phyloP scores from a whole-genome alignment of 2,797 vertebrate species.

The Clarias pachynema region DNA sequence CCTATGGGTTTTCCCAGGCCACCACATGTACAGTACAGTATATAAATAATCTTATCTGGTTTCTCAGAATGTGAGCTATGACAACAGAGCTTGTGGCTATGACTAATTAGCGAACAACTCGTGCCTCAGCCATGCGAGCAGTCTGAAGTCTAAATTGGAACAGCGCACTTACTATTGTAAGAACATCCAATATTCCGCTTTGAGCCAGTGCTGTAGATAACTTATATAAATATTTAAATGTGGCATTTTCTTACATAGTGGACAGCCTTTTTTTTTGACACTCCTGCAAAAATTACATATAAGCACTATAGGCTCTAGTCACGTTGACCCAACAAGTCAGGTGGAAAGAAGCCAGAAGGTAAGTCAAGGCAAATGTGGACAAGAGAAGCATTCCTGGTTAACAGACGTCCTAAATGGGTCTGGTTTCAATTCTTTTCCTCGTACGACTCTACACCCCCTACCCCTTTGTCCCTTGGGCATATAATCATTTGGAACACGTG shows the following conservation, averaged over 20 bases:
- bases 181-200: not conserved
- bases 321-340: not conserved
- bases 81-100: constrained; percentile 45
- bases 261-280: no score
- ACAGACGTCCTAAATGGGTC: constrained; percentile 29
- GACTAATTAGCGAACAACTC: constrained; percentile 54
- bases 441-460: constrained; percentile 14
- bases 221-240: not conserved
- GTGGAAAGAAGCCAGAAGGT: not conserved
- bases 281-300: not conserved
- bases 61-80: not conserved
- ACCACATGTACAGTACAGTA: not conserved
- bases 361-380: constrained; percentile 48
- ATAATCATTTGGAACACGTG: constrained; percentile 23
- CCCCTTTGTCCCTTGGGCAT: constrained; percentile 6
- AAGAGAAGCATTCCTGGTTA: constrained; percentile 39
- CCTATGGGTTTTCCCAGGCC: not conserved
- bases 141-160: constrained; percentile 43
- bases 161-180: not conserved
- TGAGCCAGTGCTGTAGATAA: not conserved
- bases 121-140: constrained; percentile 18
- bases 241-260: not conserved
- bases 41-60: constrained; percentile 5
- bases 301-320: constrained; percentile 3
- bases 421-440: constrained; percentile 39